Conservation (phyloP, 2,888 invertebrate genomes). For the Habroteleia sp. region DNA sequence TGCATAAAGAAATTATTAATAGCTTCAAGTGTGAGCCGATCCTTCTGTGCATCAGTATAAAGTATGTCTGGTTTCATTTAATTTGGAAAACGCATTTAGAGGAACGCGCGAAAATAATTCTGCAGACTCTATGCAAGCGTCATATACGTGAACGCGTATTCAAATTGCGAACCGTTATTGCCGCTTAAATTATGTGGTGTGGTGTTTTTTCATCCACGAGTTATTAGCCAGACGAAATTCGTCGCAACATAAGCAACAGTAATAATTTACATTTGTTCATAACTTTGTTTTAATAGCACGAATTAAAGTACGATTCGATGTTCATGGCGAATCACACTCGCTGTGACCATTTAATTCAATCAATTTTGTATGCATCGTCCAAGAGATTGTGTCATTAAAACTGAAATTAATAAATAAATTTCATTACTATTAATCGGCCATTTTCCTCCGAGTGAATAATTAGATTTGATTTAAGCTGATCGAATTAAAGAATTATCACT, state of each 20-base stretch:
- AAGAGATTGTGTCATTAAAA: not conserved
- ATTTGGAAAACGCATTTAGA: conserved; percentile 42
- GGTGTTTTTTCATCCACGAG: conserved; percentile 47
- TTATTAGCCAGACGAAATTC: conserved; percentile 46
- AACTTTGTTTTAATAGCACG: conserved; percentile 32
- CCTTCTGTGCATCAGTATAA: not conserved
- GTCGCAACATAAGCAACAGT: conserved; percentile 45
- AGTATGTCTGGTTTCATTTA: conserved; percentile 34
- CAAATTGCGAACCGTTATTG: conserved; percentile 56
- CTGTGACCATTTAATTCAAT: conserved; percentile 20
- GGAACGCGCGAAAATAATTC: conserved; percentile 51
- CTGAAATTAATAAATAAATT: conserved; percentile 12
- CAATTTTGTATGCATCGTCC: not conserved
- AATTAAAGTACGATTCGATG: conserved; percentile 36
- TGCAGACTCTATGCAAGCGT: conserved; percentile 40
- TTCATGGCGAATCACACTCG: conserved; percentile 9
- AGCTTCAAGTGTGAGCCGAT: too few species aligned
- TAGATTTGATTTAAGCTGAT: too few species aligned
- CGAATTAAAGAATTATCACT: too few species aligned
- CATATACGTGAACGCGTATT: conserved; percentile 54
- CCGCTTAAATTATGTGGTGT: conserved; percentile 48
- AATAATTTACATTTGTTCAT: conserved; percentile 31
- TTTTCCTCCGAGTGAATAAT: too few species aligned
- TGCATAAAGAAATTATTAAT: too few species aligned
- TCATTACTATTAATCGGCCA: not conserved